Percentiles rank a stretch among this genome's conserved stretches.
Conservation (phyloP, 92 coral and sea anemone genomes). For the Isaurus tuberculatus region DNA sequence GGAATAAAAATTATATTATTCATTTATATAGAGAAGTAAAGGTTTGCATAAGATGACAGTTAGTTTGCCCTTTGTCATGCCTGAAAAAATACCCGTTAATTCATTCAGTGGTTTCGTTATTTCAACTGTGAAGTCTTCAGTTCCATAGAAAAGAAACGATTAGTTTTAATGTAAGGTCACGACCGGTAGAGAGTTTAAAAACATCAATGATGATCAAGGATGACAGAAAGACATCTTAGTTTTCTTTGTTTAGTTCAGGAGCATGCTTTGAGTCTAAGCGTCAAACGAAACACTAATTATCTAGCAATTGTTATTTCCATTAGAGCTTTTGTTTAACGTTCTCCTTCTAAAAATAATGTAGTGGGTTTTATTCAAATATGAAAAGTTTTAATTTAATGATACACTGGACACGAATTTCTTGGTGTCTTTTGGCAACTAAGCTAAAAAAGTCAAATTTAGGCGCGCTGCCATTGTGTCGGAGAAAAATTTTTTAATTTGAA, state of each 20-base stretch:
- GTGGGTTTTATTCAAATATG: slow-evolving; percentile 66
- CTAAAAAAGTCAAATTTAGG: slow-evolving; percentile 46
- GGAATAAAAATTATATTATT: not conserved
- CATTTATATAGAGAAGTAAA: slow-evolving; percentile 32
- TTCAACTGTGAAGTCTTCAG: slow-evolving; percentile 28
- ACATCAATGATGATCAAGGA: slow-evolving; percentile 22
- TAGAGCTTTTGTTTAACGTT: slow-evolving; percentile 68
- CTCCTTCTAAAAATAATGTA: slow-evolving; percentile 46
- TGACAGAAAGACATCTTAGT: slow-evolving; percentile 20
- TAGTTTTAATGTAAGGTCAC: slow-evolving; percentile 37
- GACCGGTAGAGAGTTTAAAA: slow-evolving; percentile 4
- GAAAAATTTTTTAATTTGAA: slow-evolving; percentile 12
- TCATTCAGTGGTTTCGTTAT: slow-evolving; percentile 34
- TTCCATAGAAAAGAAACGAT: slow-evolving; percentile 28
- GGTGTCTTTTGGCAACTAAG: slow-evolving; percentile 73
- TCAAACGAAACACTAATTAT: slow-evolving; percentile 42
- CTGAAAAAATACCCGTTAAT: slow-evolving; percentile 44
- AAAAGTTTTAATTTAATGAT: slow-evolving; percentile 51
- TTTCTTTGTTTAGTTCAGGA: slow-evolving; percentile 25
- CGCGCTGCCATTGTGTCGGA: slow-evolving; percentile 56
- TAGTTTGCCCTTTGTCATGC: slow-evolving; percentile 28
- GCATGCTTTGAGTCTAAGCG: slow-evolving; percentile 26
- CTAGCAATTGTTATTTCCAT: slow-evolving; percentile 52
- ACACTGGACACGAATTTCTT: slow-evolving; percentile 55
- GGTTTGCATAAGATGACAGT: slow-evolving; percentile 41